A percentile compares a stretch with the other conserved stretches of the same genome.
Conservation (phyloP, 2,113 vertebrate genomes). For the Lanius ludovicianus region DNA sequence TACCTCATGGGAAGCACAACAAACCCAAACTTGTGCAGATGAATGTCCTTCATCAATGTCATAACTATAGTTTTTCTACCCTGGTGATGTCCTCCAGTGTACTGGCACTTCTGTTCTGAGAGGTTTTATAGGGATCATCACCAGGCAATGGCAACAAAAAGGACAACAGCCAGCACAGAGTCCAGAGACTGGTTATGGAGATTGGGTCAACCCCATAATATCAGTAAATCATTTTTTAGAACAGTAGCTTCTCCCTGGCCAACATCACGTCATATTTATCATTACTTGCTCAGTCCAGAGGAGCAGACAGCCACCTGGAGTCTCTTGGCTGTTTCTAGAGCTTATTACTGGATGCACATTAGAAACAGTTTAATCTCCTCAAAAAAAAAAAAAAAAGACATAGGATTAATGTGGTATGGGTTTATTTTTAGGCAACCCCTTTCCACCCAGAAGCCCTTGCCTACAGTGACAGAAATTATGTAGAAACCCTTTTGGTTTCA, state of each 20-base stretch:
- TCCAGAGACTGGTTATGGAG: background rate
- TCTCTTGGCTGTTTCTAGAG: background rate
- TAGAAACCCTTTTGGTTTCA: background rate
- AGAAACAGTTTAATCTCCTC: background rate
- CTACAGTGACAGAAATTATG: background rate
- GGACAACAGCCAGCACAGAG: background rate
- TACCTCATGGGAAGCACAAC: background rate
- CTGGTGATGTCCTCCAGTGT: background rate
- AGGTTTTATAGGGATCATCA: background rate
- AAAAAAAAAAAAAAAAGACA: background rate
- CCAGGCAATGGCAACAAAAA: background rate
- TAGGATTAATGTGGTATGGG: background rate
- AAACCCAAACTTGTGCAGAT: background rate
- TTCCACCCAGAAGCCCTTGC: background rate
- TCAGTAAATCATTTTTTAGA: background rate
- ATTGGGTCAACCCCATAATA: background rate
- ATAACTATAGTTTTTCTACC: background rate
- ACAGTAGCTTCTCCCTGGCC: background rate
- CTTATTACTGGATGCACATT: background rate
- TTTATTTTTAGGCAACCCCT: background rate
- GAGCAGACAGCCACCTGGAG: background rate
- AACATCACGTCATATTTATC: background rate
- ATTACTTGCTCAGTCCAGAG: background rate
- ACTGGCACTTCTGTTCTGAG: background rate
- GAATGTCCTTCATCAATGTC: background rate